phyloP scores from a whole-genome alignment of 2,113 vertebrate species.

The Odontophorus gujanensis region DNA sequence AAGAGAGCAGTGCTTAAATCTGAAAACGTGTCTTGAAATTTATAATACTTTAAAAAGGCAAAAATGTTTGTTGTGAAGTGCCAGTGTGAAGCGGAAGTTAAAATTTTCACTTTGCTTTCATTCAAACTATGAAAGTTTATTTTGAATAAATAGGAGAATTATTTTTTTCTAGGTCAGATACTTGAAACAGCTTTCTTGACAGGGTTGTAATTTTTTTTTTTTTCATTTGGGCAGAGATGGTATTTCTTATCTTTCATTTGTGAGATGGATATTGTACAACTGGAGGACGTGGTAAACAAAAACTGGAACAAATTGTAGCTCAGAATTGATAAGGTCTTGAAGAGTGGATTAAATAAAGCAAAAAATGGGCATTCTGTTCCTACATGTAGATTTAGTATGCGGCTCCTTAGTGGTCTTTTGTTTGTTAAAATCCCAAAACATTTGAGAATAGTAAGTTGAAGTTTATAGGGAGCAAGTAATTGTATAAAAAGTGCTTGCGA shows the following conservation, averaged over 20 bases:
- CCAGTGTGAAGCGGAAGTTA: background rate
- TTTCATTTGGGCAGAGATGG: background rate
- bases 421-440: background rate
- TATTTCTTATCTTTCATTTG: background rate
- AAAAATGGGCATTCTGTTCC: background rate
- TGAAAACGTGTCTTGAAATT: background rate
- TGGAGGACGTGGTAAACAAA: background rate
- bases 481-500: background rate
- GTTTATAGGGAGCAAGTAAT: background rate
- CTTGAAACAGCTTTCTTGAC: background rate
- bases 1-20: background rate
- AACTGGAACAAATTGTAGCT: background rate
- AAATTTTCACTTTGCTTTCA: background rate
- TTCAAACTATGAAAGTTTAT: background rate
- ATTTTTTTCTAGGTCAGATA: background rate
- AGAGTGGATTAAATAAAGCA: background rate
- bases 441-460: background rate
- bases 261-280: background rate
- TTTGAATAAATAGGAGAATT: background rate
- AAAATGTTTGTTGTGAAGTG: background rate
- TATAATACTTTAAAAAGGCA: background rate
- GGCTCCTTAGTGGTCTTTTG: background rate
- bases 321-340: background rate
- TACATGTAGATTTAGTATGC: background rate
- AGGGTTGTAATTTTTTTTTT: background rate